phyloP scores from a whole-genome alignment of 1,140 invertebrate species.

The Pseudomyrmex dendroicus region DNA sequence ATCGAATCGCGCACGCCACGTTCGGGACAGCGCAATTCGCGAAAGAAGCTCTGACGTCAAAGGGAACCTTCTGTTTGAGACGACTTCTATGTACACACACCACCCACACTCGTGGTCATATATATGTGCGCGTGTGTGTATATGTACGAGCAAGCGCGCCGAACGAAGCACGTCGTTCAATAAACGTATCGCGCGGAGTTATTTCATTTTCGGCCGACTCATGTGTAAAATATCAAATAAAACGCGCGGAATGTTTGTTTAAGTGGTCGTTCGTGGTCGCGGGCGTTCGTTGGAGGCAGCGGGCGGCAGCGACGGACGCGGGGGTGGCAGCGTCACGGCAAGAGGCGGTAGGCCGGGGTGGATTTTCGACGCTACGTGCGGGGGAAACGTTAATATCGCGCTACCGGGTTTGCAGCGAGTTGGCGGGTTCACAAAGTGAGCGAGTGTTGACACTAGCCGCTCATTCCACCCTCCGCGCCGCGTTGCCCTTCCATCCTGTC shows the following conservation, averaged over 20 bases:
- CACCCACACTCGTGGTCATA: not conserved
- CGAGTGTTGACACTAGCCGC: constrained; percentile 83
- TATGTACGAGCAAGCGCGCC: not conserved
- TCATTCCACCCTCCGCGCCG: constrained; percentile 70
- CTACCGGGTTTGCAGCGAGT: constrained; percentile 78
- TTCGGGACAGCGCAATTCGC: constrained; percentile 38
- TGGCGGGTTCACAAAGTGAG: constrained; percentile 82
- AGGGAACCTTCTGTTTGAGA: constrained; percentile 67
- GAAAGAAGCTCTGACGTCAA: constrained; percentile 65
- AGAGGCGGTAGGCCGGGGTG: constrained; percentile 44
- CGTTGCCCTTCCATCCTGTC: constrained; percentile 41
- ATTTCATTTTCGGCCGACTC: constrained; percentile 79
- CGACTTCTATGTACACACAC: constrained; percentile 48
- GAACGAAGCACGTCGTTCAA: constrained; percentile 60
- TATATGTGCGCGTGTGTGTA: not conserved
- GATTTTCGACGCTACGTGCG: constrained; percentile 67
- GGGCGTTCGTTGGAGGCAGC: constrained; percentile 28
- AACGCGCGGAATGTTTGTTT: constrained; percentile 79
- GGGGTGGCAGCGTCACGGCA: constrained; percentile 30
- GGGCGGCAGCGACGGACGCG: not conserved
- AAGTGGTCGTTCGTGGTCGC: constrained; percentile 72
- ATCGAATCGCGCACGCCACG: constrained; percentile 56
- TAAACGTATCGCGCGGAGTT: constrained; percentile 73
- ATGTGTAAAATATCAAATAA: constrained; percentile 81
- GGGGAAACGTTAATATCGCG: constrained; percentile 82